Evolutionary conservation across 1,140 invertebrate genomes (phyloP).

Genomic region (Anagrus nilaparvatae): DNA sequence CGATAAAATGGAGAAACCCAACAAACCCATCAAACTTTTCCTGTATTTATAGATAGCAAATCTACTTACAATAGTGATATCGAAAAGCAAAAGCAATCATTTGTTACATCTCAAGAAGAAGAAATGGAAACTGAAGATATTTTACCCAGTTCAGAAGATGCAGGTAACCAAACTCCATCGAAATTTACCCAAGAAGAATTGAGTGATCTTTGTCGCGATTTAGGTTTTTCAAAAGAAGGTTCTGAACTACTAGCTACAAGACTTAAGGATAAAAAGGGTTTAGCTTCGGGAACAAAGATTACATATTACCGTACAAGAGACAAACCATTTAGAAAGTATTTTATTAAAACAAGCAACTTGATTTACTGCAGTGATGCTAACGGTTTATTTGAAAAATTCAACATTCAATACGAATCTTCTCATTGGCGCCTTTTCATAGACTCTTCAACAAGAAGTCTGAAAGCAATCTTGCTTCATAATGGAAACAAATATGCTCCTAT

Average conservation of each 20-base stretch:
- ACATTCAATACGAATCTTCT: slow-evolving; percentile 4
- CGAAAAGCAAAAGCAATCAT: no score
- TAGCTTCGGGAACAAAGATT: slow-evolving; percentile 5
- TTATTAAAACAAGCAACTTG: slow-evolving; percentile 9
- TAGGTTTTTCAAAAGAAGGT: slow-evolving; percentile 26
- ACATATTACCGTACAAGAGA: slow-evolving; percentile 11
- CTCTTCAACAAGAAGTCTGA: slow-evolving; percentile 16
- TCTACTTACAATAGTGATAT: no score
- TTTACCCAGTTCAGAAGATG: no score
- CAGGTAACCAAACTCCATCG: no score
- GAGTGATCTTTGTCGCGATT: slow-evolving; percentile 27
- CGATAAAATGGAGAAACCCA: no score
- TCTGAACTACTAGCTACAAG: slow-evolving; percentile 25
- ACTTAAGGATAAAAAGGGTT: slow-evolving; percentile 18
- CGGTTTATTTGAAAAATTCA: slow-evolving; percentile 8
- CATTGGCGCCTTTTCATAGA: slow-evolving; percentile 25
- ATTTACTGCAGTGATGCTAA: slow-evolving; percentile 13
- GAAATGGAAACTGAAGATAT: no score
- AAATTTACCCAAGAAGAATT: slow-evolving; percentile 23
- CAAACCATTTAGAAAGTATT: slow-evolving; percentile 12
- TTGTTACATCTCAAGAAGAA: no score
- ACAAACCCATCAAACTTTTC: no score
- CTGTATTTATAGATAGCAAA: no score
- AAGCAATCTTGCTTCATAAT: slow-evolving; percentile 22
- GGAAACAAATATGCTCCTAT: slow-evolving; percentile 18